These are phyloP conservation scores for Cossypha polioptera DNA, from an alignment of 2,797 vertebrate species.

Conservation along the genomic window DNA sequence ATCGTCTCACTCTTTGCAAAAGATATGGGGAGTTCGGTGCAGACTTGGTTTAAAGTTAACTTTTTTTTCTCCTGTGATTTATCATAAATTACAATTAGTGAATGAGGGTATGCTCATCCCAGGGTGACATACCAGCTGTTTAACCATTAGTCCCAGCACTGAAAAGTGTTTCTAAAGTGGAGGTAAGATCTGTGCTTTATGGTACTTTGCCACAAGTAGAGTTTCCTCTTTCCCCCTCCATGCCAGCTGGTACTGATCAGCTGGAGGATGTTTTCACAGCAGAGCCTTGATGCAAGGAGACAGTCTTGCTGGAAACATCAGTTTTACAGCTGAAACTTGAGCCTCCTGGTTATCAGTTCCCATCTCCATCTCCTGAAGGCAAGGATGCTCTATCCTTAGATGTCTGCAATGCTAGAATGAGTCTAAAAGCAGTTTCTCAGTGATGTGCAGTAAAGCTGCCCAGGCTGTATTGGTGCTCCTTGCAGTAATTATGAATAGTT, in stretches of 20 bases:
- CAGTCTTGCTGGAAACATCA: constrained; percentile 21
- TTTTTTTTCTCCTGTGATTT: background rate
- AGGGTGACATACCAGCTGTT: background rate
- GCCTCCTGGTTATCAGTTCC: background rate
- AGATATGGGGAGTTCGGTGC: fast-evolving
- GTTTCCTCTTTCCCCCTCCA: background rate
- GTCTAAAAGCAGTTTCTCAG: background rate
- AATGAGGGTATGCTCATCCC: background rate
- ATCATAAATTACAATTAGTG: background rate
- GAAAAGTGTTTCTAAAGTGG: background rate
- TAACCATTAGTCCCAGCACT: background rate
- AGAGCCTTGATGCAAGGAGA: constrained; percentile 8
- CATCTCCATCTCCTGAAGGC: background rate
- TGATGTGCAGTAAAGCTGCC: background rate
- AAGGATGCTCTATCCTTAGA: background rate
- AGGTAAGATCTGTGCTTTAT: background rate
- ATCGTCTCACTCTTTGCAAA: constrained; percentile 15
- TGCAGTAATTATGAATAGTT: background rate
- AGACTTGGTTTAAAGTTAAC: background rate
- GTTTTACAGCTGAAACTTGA: background rate
- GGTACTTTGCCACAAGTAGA: background rate
- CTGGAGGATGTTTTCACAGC: background rate
- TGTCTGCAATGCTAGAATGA: background rate
- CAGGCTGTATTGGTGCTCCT: background rate
- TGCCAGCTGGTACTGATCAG: background rate